phyloP scores from a whole-genome alignment of 2,888 invertebrate genomes.

The Therioaphis trifolii region DNA sequence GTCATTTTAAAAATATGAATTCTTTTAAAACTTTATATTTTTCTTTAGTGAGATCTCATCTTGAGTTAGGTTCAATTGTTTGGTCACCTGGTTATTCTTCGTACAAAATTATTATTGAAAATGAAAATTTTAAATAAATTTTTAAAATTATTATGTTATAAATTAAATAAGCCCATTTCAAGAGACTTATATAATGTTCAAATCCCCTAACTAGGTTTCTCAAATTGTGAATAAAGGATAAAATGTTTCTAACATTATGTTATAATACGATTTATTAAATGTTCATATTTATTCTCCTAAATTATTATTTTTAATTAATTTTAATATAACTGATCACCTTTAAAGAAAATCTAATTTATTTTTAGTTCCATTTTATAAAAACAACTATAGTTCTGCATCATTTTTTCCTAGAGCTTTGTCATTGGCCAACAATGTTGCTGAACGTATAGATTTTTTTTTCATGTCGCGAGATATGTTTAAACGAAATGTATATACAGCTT shows the following conservation, averaged over 20 bases:
- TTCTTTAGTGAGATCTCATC: background rate
- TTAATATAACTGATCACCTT: background rate
- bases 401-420: background rate
- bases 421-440: background rate
- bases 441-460: background rate
- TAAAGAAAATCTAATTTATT: background rate
- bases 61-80: background rate
- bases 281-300: background rate
- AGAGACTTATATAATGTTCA: background rate
- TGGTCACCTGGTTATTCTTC: background rate
- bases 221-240: background rate
- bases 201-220: background rate
- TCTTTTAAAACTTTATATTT: too few relatives aligned
- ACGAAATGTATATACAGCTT: too few relatives aligned
- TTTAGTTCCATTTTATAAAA: conserved; percentile 1
- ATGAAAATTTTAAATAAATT: too few relatives aligned
- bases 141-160: too few relatives aligned
- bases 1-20: too few relatives aligned
- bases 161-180: too few relatives aligned
- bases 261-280: conserved; percentile 7
- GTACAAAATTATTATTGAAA: too few relatives aligned
- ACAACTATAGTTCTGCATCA: background rate
- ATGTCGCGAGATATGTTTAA: background rate
- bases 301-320: background rate
- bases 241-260: background rate